Base-by-base conservation (phyloP, 2,797 vertebrate genomes). In the Heterohyrax brucei region DNA sequence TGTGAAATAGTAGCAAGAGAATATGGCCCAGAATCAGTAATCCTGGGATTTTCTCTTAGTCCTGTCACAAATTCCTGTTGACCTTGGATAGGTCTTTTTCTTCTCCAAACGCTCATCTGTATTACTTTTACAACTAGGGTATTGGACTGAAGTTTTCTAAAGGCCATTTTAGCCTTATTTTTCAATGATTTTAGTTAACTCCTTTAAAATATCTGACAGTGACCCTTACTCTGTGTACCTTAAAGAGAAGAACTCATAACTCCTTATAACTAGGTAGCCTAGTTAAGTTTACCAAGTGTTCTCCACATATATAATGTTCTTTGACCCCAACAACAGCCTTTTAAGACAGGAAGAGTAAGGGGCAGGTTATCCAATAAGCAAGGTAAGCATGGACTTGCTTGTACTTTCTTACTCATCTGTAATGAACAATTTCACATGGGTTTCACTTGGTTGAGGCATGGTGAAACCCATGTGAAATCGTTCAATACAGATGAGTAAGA, bases 1-100 rank as follows among this genome's bases (percentile, higher is more conserved):
- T 77, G 53, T 59, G 59, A 87, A 80, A 84, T 62, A 3, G 72
- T 59, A n/a, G 33, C 44, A 94, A 96, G 93, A 86, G 59, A 53
- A 64, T 64, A 39, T 33, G 7, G 76, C 16, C 2, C 26, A 96
- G 64, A 30, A 82, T 91, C n/a, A 84, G 16, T 77, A 76, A 64
- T 50, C 2, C 61, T 89, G 56, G 61, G 44, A 72, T 87, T 66
- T 93, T 30, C 10, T 68, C 28, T 75, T 64, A 87, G 14, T 5
- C 13, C 19, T 46, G 26, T 53, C 56, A 93, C 77, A 77, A 84
- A 70, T 80, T 91, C 89, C 76, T 87, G 28, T 18, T 79, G 59
- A 91, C 18, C 22, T 56, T 22, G 21, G 61, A 18, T 4, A 83
- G 68, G 16, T 33, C 19, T 56, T 94, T 89, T 93, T 8, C 5